Base-by-base conservation (phyloP, 2,113 vertebrate species). In the Odobenus rosmarus region DNA sequence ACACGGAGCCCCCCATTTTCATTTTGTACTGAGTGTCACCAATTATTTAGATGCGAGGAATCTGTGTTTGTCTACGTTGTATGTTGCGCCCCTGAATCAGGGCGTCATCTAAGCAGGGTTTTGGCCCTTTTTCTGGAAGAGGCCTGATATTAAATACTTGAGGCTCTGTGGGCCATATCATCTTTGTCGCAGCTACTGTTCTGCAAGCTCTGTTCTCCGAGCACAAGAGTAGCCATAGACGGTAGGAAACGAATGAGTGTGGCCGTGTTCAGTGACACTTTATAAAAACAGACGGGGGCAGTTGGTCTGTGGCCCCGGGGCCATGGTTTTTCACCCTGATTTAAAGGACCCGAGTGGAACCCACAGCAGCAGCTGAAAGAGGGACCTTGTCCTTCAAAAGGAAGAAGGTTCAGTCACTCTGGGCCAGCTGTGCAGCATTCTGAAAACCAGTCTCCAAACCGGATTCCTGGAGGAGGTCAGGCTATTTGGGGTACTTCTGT, bases 201-300 rank as follows among this genome's bases (percentile, higher is more conserved):
- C 16, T 18, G 14, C 57, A 33, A 28, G 24, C 28, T 71, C 77
- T 69, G 36, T 55, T 15, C 2, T 12, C 11, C 5, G 9, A 9
- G 31, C 39, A 11, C 11, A 6, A 7, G 71, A 76, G 10, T n/a
- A 18, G 18, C 79, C 3, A 0, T 10, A 26, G 49, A 28, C 13
- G 39, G 0, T 3, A 4, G 15, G 14, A 39, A 13, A 15, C 5
- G 1, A n/a, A 4, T 5, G 23, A 7, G 23, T 23, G 14, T 57
- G 7, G 59, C 28, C 5, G 1, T 46, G 51, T 42, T 5, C 51
- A 31, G 10, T 46, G 19, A 72, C n/a, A 7, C 69, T 42, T 55
- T 24, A 2, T 42, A 57, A 80, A 46, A 88, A 39, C 36, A 76
- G 83, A 8, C 33, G 21, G 64, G 39, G 16, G 4, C 7, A 3